Percentiles rank a stretch among this genome's conserved stretches.
phyloP scores from a whole-genome alignment of 2,888 invertebrate genomes.

The Drosophila birchii region DNA sequence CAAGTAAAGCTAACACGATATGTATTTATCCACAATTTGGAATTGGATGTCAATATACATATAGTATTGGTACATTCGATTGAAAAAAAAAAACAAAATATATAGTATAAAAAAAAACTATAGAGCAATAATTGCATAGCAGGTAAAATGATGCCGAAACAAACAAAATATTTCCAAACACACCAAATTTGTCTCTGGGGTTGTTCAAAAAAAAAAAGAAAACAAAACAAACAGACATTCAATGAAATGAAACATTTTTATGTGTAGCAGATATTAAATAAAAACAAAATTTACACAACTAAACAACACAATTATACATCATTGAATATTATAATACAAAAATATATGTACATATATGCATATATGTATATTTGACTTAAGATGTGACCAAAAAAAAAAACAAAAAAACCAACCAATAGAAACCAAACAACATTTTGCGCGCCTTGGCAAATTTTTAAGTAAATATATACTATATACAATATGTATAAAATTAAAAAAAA shows the following conservation, averaged over 20 bases:
- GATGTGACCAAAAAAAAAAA: slow-evolving; percentile 62
- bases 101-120: slow-evolving; percentile 31
- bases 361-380: slow-evolving; percentile 56
- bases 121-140: slow-evolving; percentile 46
- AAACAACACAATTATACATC: slow-evolving; percentile 49
- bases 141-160: slow-evolving; percentile 26
- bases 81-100: not conserved
- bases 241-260: slow-evolving; percentile 36
- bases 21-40: slow-evolving; percentile 9
- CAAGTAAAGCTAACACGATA: slow-evolving; percentile 20
- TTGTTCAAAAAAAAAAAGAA: slow-evolving; percentile 18
- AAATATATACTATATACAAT: slow-evolving; percentile 28
- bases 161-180: slow-evolving; percentile 33
- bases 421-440: slow-evolving; percentile 48
- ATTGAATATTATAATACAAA: slow-evolving; percentile 58
- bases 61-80: slow-evolving; percentile 9
- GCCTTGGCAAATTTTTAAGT: slow-evolving; percentile 51
- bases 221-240: slow-evolving; percentile 13
- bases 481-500: slow-evolving; percentile 9
- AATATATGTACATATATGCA: slow-evolving; percentile 21
- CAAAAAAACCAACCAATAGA: slow-evolving; percentile 37
- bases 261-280: slow-evolving; percentile 48
- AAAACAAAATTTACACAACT: slow-evolving; percentile 57
- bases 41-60: not conserved
- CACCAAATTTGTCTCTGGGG: slow-evolving; percentile 42